A percentile compares a stretch with the other conserved stretches of the same genome.
phyloP scores from a whole-genome alignment of 2,113 vertebrate genomes.

The Tetrax tetrax region DNA sequence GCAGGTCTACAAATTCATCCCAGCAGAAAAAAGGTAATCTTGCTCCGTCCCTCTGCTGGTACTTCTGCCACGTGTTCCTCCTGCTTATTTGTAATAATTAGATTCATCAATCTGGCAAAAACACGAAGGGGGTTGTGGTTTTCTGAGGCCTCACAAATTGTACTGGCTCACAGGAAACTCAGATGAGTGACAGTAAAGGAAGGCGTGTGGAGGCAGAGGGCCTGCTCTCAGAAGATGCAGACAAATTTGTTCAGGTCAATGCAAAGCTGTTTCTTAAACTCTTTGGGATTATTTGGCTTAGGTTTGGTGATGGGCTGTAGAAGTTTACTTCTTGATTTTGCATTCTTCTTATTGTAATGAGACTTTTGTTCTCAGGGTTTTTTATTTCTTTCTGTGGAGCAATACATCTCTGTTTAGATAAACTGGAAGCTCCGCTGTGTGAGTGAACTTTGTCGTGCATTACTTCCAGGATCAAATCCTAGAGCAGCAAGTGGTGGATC shows the following conservation, averaged over 20 bases:
- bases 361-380: not conserved
- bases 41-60: not conserved
- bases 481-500: not conserved
- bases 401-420: not conserved
- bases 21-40: not conserved
- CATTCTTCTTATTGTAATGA: not conserved
- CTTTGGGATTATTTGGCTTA: not conserved
- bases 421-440: not conserved
- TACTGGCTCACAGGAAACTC: not conserved
- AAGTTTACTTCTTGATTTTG: not conserved
- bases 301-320: not conserved
- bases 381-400: not conserved
- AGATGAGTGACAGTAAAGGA: not conserved
- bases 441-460: not conserved
- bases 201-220: fast-evolving
- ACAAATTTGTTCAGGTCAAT: not conserved
- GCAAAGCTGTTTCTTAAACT: not conserved
- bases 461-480: not conserved
- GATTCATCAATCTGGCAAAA: not conserved
- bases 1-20: not conserved
- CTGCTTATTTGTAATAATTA: not conserved
- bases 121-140: not conserved
- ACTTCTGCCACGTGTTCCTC: not conserved
- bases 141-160: not conserved
- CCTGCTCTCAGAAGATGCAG: not conserved